Evolutionary conservation across 2,888 invertebrate genomes (phyloP), one percentile per base, ranked within the genome.

Genomic region (Erebia ligea): DNA sequence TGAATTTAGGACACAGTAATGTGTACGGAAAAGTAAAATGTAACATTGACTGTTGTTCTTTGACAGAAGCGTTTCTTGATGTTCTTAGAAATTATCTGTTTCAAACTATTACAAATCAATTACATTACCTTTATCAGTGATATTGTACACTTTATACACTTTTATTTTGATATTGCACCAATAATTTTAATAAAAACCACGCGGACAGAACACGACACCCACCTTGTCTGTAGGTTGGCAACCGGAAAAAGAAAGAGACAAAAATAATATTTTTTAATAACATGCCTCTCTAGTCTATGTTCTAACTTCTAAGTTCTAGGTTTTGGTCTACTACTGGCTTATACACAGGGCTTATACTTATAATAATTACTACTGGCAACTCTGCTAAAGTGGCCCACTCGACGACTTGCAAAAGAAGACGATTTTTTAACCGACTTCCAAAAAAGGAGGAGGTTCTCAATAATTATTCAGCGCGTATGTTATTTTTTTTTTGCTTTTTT

Each of bases 171-270:
- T 75, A 76, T 70, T 73, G 61, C 73, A 76, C 76, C 71, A 70
- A 75, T 78, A 77, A 75, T 69, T 74, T 68, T 64, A 73, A 63
- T 75, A 72, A 84, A 88, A 86, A 87, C 91, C 92, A 93, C 90
- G 92, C 84, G 92, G 88, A 78, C 81, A 78, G 76, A 73, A 69
- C 72, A 81, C 76, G 79, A 84, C 83, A 88, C 91, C 82, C 84
- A 93, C 92, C 92, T 91, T 91, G 91, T 87, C 88, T 87, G 21
- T 83, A 82, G 82, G 86, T 89, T 90, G 89, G 84, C 91, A 89
- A 83, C 92, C 89, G 90, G 89, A 91, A 91, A 92, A 91, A 91
- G 90, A 88, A 77, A 75, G 77, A 85, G 72, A 69, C 11, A 58
- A 25, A 21, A 15, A 42, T 11, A 8, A 6, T 19, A 15, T 21